Base-by-base conservation (phyloP, 2,113 vertebrate species). In the Isichthys henryi region DNA sequence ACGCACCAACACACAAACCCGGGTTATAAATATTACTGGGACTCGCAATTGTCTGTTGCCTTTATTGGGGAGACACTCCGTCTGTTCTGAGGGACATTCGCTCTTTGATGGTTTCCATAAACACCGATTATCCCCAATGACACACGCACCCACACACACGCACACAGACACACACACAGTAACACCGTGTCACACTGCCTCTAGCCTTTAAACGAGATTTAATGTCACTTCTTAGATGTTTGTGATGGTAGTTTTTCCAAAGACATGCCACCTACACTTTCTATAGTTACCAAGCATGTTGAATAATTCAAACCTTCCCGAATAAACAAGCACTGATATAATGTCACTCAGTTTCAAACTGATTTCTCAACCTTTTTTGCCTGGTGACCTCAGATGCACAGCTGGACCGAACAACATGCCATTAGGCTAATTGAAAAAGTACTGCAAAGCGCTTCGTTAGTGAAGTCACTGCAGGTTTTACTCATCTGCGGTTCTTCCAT, bases 11-110 rank as follows among this genome's bases (percentile, higher is more conserved):
- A 50, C 49, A 21, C 17, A 49, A 56, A 62, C 31, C 27, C n/a
- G 5, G 85, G 89, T 66, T 87, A 87, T 77, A 87, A 90, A 90
- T 87, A 90, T 23, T 62, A 9, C 62, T 3, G 58, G 52, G 89
- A 86, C 9, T 66, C 13, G 49, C 19, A 10, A 43, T 84, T 45
- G 31, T 58, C 80, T 82, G 7, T 89, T 53, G 21, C 39, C 23
- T 45, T 53, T 50, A 17, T 62, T 27, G 84, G 82, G 58, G 27
- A 5, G 39, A 56, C 48, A 23, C 10, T 7, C n/a, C 48, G 21
- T 62, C 21, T 66, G 43, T 10, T n/a, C 83, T 50, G 23, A 4
- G 83, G 10, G 48, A 86, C 23, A 13, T 46, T 46, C 46, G 8
- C 49, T 23, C 48, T 80, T 43, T 80, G 31, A 43, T 19, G 35